phyloP scores from a whole-genome alignment of 1,140 invertebrate species.

The Pollicipes pollicipes region DNA sequence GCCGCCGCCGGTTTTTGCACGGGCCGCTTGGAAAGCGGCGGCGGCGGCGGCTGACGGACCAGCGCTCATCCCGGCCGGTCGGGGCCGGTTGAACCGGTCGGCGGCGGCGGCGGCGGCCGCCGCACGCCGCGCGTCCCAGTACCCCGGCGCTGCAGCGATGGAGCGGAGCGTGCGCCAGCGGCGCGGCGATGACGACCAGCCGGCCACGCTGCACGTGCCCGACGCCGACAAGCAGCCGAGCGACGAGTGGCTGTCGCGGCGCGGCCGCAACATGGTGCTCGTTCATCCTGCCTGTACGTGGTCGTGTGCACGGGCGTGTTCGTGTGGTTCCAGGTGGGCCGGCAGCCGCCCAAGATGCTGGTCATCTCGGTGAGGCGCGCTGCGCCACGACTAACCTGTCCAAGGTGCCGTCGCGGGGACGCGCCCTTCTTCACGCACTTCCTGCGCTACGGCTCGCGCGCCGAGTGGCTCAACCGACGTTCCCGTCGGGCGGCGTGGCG shows the following conservation, averaged over 20 bases:
- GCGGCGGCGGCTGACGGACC: too few species aligned
- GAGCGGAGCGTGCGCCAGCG: background rate
- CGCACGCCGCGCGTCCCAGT: too few species aligned
- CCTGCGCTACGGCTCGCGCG: conserved; percentile 1
- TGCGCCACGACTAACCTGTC: background rate
- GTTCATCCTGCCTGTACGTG: background rate
- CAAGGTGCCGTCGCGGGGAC: background rate
- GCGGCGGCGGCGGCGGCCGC: too few species aligned
- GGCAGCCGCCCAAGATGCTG: background rate
- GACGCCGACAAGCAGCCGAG: background rate
- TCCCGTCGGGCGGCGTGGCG: background rate
- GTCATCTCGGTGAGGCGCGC: background rate
- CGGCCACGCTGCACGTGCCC: background rate
- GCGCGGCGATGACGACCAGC: background rate
- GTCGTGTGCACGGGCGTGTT: background rate
- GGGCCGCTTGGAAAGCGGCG: background rate
- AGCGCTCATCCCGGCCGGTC: background rate
- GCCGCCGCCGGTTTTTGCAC: background rate
- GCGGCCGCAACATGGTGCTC: background rate
- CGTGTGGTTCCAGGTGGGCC: background rate
- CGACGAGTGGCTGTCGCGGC: background rate
- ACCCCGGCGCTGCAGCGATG: background rate
- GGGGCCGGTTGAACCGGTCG: too few species aligned
- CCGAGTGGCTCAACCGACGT: background rate
- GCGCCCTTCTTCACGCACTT: conserved; percentile 3